Base-by-base conservation (phyloP, 37 sponge, comb jelly and placozoan genomes). In the Cliona cf. orientalis region DNA sequence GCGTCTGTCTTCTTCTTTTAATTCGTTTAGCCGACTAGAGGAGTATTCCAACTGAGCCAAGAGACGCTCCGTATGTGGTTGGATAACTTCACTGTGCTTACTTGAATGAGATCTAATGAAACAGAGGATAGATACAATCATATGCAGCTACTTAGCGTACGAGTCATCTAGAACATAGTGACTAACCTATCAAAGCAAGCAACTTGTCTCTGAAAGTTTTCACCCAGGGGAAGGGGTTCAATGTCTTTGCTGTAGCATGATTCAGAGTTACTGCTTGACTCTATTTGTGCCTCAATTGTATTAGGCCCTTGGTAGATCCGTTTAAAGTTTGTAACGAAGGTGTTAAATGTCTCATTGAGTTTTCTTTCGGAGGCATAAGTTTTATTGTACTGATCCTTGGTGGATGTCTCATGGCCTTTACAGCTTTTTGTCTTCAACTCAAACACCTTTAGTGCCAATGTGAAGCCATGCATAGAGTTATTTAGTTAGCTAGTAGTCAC, bases 211-310 rank as follows among this genome's bases (percentile, higher is more conserved):
- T 90, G 91, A 49, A 90, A 90, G 57, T 42, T 39, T 26, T 69
- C 81, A 71, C 91, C 91, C 31, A 90, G 76, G n/a, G 91, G 91
- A 3, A 90, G 70, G 5, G 46, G 74, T 28, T 80, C 67, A n/a
- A n/a, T n/a, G n/a, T n/a, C n/a, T n/a, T n/a, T n/a, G n/a, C n/a
- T n/a, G n/a, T n/a, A n/a, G n/a, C n/a, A n/a, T n/a, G n/a, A 64
- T 87, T 81, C 23, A n/a, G n/a, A n/a, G n/a, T n/a, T n/a, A 33
- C 19, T 2, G 35, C 33, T 66, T 45, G 64, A 53, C 19, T n/a
- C 68, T 23, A 87, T 38, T 49, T 87, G 87, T 28, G 17, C 61
- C 19, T 42, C 56, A 1, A 75, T 64, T 42, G 82, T 81, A 53
- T 87, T 87, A 17, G 69, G 88, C 12, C 88, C 88, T 22, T 74